Conservation (phyloP, 92 coral and sea anemone species). For the Paragorgia papillata region DNA sequence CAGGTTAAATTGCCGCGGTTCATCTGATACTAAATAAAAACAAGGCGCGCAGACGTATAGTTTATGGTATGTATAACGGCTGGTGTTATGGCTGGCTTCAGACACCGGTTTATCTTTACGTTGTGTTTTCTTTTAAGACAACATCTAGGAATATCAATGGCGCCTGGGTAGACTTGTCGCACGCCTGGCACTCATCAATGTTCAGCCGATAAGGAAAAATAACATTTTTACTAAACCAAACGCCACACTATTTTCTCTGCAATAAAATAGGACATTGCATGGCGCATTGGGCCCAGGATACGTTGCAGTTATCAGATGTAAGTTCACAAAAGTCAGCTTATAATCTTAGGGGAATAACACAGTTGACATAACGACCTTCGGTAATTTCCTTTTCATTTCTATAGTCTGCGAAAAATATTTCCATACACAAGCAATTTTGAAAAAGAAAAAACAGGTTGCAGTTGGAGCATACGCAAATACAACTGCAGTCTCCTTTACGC, state of each 20-base stretch:
- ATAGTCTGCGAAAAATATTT: too few species aligned
- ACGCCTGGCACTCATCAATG: conserved; percentile 18
- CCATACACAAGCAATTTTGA: too few species aligned
- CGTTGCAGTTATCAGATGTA: not conserved
- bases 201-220: conserved; percentile 9
- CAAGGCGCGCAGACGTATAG: not conserved
- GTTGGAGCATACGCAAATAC: too few species aligned
- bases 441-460: too few species aligned
- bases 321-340: not conserved
- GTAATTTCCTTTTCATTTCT: too few species aligned
- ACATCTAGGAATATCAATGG: conserved; percentile 30
- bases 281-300: not conserved
- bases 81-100: conserved; percentile 24
- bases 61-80: conserved; percentile 10
- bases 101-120: conserved; percentile 13
- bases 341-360: too few species aligned
- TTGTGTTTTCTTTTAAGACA: conserved; percentile 31
- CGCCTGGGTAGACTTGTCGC: conserved; percentile 1
- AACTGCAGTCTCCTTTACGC: too few species aligned
- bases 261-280: not conserved
- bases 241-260: conserved; percentile 11
- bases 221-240: not conserved
- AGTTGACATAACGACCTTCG: too few species aligned
- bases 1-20: too few species aligned
- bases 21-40: conserved; percentile 16